A percentile compares a stretch with the other conserved stretches of the same genome.
phyloP scores from a whole-genome alignment of 1,140 invertebrate genomes.

The Zophobas morio region DNA sequence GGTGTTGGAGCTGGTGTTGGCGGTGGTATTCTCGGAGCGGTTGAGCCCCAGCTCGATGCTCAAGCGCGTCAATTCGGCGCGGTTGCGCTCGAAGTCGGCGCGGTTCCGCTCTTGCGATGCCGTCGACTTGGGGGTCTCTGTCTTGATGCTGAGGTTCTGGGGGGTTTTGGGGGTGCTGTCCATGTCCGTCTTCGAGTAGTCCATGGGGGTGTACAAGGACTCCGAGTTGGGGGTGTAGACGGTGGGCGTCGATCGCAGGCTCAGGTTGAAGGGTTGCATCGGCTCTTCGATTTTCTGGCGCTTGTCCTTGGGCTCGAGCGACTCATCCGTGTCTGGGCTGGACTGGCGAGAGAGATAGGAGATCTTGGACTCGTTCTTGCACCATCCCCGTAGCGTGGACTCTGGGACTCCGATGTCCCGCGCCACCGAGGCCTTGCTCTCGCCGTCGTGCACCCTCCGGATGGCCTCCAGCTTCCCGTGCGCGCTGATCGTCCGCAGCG shows the following conservation, averaged over 20 bases:
- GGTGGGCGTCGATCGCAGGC: constrained; percentile 59
- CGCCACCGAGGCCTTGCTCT: constrained; percentile 86
- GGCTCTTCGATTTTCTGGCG: constrained; percentile 69
- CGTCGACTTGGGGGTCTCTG: constrained; percentile 48
- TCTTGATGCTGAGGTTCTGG: constrained; percentile 44
- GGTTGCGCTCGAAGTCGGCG: constrained; percentile 60
- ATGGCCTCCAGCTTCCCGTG: constrained; percentile 86
- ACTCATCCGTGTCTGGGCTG: constrained; percentile 72
- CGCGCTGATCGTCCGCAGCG: constrained; percentile 78
- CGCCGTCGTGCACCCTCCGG: constrained; percentile 83
- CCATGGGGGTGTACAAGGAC: constrained; percentile 36
- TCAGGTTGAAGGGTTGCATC: constrained; percentile 66
- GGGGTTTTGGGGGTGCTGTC: constrained; percentile 63
- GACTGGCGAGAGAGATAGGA: constrained; percentile 79
- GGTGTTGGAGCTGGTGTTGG: constrained; percentile 47
- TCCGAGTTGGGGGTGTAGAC: constrained; percentile 38
- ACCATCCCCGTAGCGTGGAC: constrained; percentile 87
- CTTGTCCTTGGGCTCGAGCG: constrained; percentile 67
- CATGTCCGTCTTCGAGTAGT: constrained; percentile 54
- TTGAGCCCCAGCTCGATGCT: constrained; percentile 64
- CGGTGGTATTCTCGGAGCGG: constrained; percentile 63
- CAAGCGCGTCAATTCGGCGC: constrained; percentile 63
- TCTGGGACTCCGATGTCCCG: constrained; percentile 87
- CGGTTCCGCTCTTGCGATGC: constrained; percentile 24
- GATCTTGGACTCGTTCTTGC: constrained; percentile 86